A percentile compares a stretch with the other conserved stretches of the same genome.
Conservation (phyloP, 2,888 invertebrate genomes). For the Sturmia bella region DNA sequence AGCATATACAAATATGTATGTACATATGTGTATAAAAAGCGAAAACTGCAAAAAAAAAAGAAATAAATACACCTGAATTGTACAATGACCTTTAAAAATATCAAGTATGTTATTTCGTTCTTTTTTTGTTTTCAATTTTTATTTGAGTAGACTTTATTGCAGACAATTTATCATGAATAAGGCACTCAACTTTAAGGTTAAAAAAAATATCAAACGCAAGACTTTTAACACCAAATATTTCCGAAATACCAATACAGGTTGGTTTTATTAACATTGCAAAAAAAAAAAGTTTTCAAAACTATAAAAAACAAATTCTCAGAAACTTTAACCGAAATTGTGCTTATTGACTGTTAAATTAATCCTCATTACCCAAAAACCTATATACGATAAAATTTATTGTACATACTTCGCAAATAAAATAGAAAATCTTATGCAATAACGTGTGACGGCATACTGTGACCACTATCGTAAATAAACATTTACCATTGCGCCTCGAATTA, state of each 20-base stretch:
- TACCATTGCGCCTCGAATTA: conserved; percentile 35
- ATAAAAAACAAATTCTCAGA: too few species aligned
- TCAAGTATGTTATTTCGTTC: conserved; percentile 18
- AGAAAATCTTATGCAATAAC: conserved; percentile 61
- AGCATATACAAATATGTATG: too few species aligned
- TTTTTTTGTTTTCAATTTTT: background rate
- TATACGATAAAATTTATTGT: background rate
- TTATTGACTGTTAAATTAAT: background rate
- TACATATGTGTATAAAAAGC: background rate
- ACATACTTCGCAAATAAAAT: conserved; percentile 32
- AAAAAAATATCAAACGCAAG: background rate
- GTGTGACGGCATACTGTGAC: conserved; percentile 60
- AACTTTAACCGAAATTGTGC: too few species aligned
- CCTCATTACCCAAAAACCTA: conserved; percentile 59
- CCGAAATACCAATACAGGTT: conserved; percentile 22
- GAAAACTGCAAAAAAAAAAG: background rate
- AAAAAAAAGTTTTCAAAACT: too few species aligned
- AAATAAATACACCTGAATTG: conserved; percentile 49
- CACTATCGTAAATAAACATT: conserved; percentile 67
- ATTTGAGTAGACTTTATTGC: conserved; percentile 27
- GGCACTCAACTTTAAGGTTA: conserved; percentile 45
- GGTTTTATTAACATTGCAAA: too few species aligned
- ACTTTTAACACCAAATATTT: conserved; percentile 8
- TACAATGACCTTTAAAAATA: conserved; percentile 29
- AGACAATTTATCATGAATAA: conserved; percentile 60